Percentiles rank a stretch among this genome's conserved stretches.
Evolutionary conservation across 2,888 invertebrate genomes (phyloP).

Genomic region (Spodoptera exigua): DNA sequence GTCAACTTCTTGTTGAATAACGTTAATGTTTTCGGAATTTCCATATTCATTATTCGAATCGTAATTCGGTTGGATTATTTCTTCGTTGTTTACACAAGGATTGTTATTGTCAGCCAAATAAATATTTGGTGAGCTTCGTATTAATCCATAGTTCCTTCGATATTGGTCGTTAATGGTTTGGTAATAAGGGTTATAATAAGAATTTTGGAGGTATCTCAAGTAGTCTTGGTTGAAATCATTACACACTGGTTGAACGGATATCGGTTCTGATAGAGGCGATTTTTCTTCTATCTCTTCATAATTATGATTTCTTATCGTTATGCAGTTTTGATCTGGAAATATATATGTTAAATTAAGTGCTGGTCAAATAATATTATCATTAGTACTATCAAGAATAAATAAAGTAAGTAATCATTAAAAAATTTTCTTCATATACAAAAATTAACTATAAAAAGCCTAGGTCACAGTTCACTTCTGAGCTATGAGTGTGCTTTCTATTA

Average conservation of each 20-base stretch:
- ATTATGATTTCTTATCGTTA: constrained; percentile 24
- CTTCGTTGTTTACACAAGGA: not conserved
- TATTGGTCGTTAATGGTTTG: constrained; percentile 25
- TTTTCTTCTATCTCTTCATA: constrained; percentile 41
- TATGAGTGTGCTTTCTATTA: too few relatives aligned
- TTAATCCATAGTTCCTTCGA: constrained; percentile 4
- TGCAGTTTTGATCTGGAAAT: constrained; percentile 37
- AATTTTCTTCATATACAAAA: too few relatives aligned
- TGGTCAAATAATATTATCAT: too few relatives aligned
- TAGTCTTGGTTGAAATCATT: constrained; percentile 12
- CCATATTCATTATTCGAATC: constrained; percentile 11
- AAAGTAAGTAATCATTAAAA: too few relatives aligned
- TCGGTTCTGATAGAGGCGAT: not conserved
- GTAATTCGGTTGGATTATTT: constrained; percentile 1
- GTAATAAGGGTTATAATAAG: constrained; percentile 10
- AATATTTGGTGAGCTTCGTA: constrained; percentile 5
- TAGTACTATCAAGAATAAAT: too few relatives aligned
- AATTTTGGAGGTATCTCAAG: constrained; percentile 34
- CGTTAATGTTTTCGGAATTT: not conserved
- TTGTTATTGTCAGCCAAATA: not conserved
- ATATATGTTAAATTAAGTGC: too few relatives aligned
- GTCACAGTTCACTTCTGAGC: too few relatives aligned
- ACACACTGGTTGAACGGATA: not conserved
- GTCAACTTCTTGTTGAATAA: not conserved
- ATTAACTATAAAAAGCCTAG: too few relatives aligned